Percentiles rank a stretch among this genome's conserved stretches.
Evolutionary conservation across 2,888 invertebrate species (phyloP).

Genomic region (Brenthis ino): DNA sequence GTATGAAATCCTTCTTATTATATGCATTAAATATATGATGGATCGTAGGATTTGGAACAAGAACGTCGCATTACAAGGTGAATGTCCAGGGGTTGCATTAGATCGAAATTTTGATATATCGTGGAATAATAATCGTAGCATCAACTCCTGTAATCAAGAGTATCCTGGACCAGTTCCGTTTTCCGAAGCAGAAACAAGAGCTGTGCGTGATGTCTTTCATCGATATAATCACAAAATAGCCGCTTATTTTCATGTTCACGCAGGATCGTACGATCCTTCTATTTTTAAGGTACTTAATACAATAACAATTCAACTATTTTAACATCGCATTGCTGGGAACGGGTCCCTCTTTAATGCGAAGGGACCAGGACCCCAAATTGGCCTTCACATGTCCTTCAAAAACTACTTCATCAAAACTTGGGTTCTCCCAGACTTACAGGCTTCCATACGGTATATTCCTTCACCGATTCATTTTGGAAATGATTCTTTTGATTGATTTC

Average conservation of each 20-base stretch:
- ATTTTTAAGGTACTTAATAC: slow-evolving; percentile 51
- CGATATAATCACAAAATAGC: slow-evolving; percentile 63
- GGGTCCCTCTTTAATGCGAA: no score
- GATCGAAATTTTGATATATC: slow-evolving; percentile 71
- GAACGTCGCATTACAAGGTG: slow-evolving; percentile 61
- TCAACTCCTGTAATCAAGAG: slow-evolving; percentile 59
- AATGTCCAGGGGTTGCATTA: slow-evolving; percentile 62
- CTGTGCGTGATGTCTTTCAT: slow-evolving; percentile 60
- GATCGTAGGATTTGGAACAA: slow-evolving; percentile 45
- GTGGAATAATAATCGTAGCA: slow-evolving; percentile 50
- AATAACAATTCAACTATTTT: no score
- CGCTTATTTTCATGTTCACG: slow-evolving; percentile 65
- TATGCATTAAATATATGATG: not conserved
- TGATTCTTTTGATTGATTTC: no score
- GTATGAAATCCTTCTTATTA: not conserved
- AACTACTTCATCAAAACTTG: no score
- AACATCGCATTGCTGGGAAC: no score
- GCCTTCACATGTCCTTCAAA: no score
- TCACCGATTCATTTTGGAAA: no score
- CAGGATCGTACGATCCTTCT: slow-evolving; percentile 44
- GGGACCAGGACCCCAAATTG: no score
- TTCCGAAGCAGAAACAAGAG: slow-evolving; percentile 64
- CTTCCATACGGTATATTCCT: no score
- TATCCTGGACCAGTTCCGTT: slow-evolving; percentile 63
- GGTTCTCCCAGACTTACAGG: no score